These are phyloP conservation scores for Abscondita cerata DNA, from an alignment of 2,888 invertebrate species.

Conservation along the genomic window DNA sequence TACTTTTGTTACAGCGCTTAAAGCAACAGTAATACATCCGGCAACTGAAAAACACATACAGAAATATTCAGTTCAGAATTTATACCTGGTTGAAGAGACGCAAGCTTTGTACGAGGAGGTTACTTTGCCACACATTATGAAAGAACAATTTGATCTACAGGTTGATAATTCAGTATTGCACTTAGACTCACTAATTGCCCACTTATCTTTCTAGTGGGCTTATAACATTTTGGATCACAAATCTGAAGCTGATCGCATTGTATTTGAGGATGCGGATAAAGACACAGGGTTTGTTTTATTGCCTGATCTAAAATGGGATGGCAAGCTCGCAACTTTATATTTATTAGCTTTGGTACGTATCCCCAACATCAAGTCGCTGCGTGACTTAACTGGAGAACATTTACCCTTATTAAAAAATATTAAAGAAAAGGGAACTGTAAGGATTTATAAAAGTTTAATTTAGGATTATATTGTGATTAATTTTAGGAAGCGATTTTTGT, in stretches of 20 bases:
- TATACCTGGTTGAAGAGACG: conserved; percentile 84
- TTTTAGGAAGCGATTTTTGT: conserved; percentile 75
- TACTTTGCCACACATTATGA: conserved; percentile 77
- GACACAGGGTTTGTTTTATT: conserved; percentile 85
- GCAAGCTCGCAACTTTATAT: conserved; percentile 80
- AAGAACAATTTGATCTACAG: conserved; percentile 79
- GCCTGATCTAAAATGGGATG: conserved; percentile 98
- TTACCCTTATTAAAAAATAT: conserved; percentile 86
- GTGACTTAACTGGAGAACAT: conserved; percentile 82
- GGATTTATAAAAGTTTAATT: background rate
- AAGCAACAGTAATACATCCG: conserved; percentile 90
- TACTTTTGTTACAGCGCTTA: conserved; percentile 72
- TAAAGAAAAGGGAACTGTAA: conserved; percentile 73
- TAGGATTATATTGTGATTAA: background rate
- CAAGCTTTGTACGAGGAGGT: conserved; percentile 79
- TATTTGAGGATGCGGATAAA: conserved; percentile 81
- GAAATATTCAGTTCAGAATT: conserved; percentile 80
- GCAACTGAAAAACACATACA: conserved; percentile 91
- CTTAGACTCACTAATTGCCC: background rate
- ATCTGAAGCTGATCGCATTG: conserved; percentile 86
- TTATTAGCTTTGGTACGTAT: conserved; percentile 80
- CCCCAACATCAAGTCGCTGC: conserved; percentile 78
- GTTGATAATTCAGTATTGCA: conserved; percentile 58
- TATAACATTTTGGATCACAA: conserved; percentile 94
- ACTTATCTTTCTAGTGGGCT: conserved; percentile 81